Evolutionary conservation across 2,797 vertebrate genomes (phyloP), one percentile per base, ranked within the genome.

Genomic region (Ptychobarbus kaznakovi): DNA sequence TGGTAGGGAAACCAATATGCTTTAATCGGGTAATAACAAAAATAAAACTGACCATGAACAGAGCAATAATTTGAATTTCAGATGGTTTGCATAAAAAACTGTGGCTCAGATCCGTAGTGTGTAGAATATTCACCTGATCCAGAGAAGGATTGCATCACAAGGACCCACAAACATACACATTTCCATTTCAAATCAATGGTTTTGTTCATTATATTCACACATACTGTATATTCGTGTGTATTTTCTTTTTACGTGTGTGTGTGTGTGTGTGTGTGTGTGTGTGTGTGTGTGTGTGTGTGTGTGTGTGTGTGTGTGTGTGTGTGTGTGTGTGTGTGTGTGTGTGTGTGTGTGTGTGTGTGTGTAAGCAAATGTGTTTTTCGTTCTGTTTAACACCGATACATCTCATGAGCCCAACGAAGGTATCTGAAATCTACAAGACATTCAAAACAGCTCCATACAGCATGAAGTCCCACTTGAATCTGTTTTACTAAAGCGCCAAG

Each of bases 201-300:
- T 66, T 72, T 49, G 75, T 74, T 77, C 80, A n/a, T 35, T 79
- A 78, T 35, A 69, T 49, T 69, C 65, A 61, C 49, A 84, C 46
- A 35, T 77, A 80, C 78, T 87, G 58, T 70, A 86, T 85, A 84
- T 81, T 74, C 65, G 49, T 82, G 80, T 89, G 75, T 53, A 18
- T n/a, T 61, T 70, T 81, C 9, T 38, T 75, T 44, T 44, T 76
- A 28, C 80, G 69, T 56, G 69, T 74, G 63, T 70, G 75, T 40
- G 38, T 38, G 38, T 38, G 38, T 38, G 38, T 38, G 38, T 38
- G 38, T 38, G 38, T 65, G 49, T 85, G 51, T 58, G n/a, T 61
- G n/a, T 80, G 42, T 68, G 38, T 65, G 49, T 85, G 51, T 58
- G n/a, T 61, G n/a, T 80, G 42, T 68, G 38, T 65, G 49, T 85